Base-by-base conservation (phyloP, 2,888 invertebrate species). In the Drosophila lacicola region DNA sequence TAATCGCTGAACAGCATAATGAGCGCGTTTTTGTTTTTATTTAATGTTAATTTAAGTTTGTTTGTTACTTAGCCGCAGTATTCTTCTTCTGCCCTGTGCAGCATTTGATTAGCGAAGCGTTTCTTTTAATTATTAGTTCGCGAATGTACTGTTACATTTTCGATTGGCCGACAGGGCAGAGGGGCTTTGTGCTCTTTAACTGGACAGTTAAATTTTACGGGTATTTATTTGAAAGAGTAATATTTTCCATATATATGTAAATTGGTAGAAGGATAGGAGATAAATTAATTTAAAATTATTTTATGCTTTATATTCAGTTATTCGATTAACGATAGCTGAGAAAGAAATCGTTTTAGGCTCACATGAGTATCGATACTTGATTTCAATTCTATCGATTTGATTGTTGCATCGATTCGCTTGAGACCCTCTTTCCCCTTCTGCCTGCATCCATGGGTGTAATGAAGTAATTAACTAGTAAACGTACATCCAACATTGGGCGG, bases 401-500 rank as follows among this genome's bases (percentile, higher is more conserved):
- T 47, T 11, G 4, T 9, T 6, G 19, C 19, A 19, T 9, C 39
- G 53, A 19, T 13, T 13, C 25, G 11, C 8, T 4, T 10, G 9
- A 3, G 34, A n/a, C 2, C 8, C 17, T 5, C 2, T 11, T 10
- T 17, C n/a, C 33, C 14, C 10, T 14, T 21, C 2, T 14, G 33
- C 11, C 17, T 3, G 11, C 33, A 6, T 42, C 37, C 29, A n/a
- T 25, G 39, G 14, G 17, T 5, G n/a, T 50, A 46, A 63, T 55
- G 29, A 55, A 63, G 36, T 63, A 70, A 63, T 70, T 70, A 42
- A 46, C 5, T 19, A n/a, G 36, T 34, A 33, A 34, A 4, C 42
- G 19, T 56, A 33, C 42, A 66, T 62, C 64, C 72, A 56, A 62
- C 67, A 49, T 6, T 53, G 63, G 58, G 21, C 58, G 70, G 58